phyloP scores from a whole-genome alignment of 2,113 vertebrate genomes.

The Tympanuchus pallidicinctus region DNA sequence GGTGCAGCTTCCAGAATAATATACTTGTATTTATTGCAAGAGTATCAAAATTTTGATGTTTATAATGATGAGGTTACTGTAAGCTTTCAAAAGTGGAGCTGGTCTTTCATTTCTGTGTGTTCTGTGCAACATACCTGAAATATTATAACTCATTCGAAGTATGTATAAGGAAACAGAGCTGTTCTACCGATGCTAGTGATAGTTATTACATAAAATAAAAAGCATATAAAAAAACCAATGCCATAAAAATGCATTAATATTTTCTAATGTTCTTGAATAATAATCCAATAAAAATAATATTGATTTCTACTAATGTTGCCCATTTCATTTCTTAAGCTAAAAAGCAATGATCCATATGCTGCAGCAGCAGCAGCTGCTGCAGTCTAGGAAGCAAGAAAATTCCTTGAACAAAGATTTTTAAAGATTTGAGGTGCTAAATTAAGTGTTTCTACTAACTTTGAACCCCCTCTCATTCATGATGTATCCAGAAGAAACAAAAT shows the following conservation, averaged over 20 bases:
- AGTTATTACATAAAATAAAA: slow-evolving; percentile 29
- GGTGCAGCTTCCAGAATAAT: not conserved
- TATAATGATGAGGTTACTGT: not conserved
- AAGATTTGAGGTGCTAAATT: not conserved
- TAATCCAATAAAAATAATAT: slow-evolving; percentile 39
- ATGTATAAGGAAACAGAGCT: not conserved
- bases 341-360: not conserved
- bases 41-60: not conserved
- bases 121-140: not conserved
- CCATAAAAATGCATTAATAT: not conserved
- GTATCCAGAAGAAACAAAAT: not conserved
- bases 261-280: slow-evolving; percentile 41
- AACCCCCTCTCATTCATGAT: not conserved
- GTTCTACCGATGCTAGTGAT: slow-evolving; percentile 8
- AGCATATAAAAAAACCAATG: not conserved
- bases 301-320: not conserved
- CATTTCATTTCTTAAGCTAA: slow-evolving; percentile 3
- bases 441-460: not conserved
- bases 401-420: not conserved
- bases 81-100: not conserved
- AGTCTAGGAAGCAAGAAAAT: not conserved
- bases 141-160: not conserved
- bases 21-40: not conserved
- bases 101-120: not conserved
- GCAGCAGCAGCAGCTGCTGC: not conserved